Conservation (phyloP, 2,888 invertebrate genomes). For the Cephus pulcher region DNA sequence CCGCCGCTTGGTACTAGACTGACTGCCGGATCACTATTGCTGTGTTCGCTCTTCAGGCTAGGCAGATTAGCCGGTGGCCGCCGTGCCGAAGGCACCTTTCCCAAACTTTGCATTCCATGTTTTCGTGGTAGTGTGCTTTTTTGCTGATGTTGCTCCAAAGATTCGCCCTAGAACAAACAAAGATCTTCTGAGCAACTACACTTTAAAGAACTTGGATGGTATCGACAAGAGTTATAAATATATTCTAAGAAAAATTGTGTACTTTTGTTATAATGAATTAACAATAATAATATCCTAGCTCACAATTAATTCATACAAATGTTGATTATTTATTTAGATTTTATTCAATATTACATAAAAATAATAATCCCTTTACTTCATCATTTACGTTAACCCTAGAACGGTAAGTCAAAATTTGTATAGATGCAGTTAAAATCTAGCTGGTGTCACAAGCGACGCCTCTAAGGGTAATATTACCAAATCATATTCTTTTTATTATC, state of each 20-base stretch:
- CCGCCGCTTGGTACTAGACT: slow-evolving; percentile 84
- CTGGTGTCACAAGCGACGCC: no score
- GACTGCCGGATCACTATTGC: slow-evolving; percentile 81
- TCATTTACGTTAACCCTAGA: not conserved
- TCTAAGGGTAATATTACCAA: not conserved
- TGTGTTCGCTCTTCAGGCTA: slow-evolving; percentile 97
- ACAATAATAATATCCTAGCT: not conserved
- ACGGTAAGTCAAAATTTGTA: no score
- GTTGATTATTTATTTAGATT: not conserved
- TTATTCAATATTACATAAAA: not conserved
- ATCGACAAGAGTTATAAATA: not conserved
- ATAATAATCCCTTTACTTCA: not conserved
- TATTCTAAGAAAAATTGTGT: not conserved
- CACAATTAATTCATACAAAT: not conserved
- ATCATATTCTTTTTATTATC: not conserved
- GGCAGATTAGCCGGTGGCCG: slow-evolving; percentile 99
- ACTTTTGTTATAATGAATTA: not conserved
- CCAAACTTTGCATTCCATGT: slow-evolving; percentile 99
- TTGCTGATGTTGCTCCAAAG: slow-evolving; percentile 87
- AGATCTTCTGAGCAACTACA: not conserved
- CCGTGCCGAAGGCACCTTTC: slow-evolving; percentile 98
- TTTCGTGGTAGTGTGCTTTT: slow-evolving; percentile 93
- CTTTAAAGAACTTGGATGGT: not conserved
- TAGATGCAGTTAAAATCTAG: no score
- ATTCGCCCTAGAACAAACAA: slow-evolving; percentile 76